Evolutionary conservation across 2,888 invertebrate species (phyloP), one percentile per base, ranked within the genome.

Genomic region (Dichetophora obliterata): DNA sequence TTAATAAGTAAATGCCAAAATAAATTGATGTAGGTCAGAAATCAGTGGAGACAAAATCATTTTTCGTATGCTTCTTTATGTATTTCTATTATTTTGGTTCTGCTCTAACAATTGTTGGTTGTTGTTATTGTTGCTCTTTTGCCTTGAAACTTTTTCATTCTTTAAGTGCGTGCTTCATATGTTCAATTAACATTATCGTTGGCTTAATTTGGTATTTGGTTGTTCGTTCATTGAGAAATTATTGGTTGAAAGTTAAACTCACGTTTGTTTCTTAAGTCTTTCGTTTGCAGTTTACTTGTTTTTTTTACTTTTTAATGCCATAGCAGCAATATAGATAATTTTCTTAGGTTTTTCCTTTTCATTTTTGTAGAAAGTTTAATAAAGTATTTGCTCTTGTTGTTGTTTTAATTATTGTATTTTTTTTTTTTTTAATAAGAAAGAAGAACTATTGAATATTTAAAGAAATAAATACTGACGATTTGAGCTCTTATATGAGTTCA

Each of bases 61-160:
- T 43, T 43, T 11, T 43, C 3, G 37, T 9, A 37, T 43, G 43
- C 43, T 37, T 4, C 37, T 37, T 9, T 37, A 6, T 2, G 43
- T 43, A 63, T 66, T 70, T 70, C 31, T 61, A 27, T 69, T 78
- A 70, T 71, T 70, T 63, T 68, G 59, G 27, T 57, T 75, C 68
- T 75, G 61, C 50, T 69, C 63, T 59, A 73, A 75, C 57, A 75
- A 79, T 69, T 74, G 73, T 59, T 48, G 75, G 75, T 63, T 54
- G 31, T 31, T 31, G 52, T 16, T 50, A 31, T 52, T 70, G 16
- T 31, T 70, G 16, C 8, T 52, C 5, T 65, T 16, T 16, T 37
- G 19, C 8, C 19, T 16, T 16, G 14, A 54, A 22, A 54, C 11
- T 11, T 1, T 11, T 43, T 43, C 11, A 54, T 63, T 63, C 63